phyloP scores from a whole-genome alignment of 2,888 invertebrate species.

The Phortica magna region DNA sequence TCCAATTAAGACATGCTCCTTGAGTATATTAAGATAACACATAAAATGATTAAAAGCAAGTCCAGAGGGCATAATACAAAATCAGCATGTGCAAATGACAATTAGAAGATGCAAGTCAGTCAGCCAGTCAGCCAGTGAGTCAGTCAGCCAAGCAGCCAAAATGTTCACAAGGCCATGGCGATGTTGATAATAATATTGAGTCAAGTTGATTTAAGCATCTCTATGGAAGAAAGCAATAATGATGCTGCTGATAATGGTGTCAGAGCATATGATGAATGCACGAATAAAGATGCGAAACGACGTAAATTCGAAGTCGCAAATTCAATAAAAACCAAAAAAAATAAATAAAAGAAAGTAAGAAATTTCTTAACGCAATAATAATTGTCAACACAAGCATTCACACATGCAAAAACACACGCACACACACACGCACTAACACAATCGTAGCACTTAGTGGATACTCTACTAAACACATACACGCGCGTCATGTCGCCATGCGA shows the following conservation, averaged over 20 bases:
- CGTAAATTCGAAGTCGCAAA: constrained; percentile 27
- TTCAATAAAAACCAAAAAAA: constrained; percentile 16
- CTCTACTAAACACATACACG: neutral
- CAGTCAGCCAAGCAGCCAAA: neutral
- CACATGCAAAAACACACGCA: constrained; percentile 14
- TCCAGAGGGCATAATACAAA: constrained; percentile 22
- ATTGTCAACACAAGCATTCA: constrained; percentile 23
- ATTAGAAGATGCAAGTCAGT: neutral
- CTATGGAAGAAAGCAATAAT: too few species aligned
- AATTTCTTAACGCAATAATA: constrained; percentile 22
- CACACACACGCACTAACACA: constrained; percentile 5
- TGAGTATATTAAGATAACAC: constrained; percentile 30
- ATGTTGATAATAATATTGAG: constrained; percentile 3
- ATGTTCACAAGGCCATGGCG: constrained; percentile 4
- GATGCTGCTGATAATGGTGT: neutral
- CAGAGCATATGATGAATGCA: neutral
- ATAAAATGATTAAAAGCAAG: constrained; percentile 31
- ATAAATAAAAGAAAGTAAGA: neutral
- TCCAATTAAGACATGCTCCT: constrained; percentile 29
- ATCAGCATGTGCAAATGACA: neutral
- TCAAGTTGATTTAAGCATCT: neutral
- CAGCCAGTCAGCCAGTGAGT: neutral
- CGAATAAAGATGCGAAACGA: constrained; percentile 3
- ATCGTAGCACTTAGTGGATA: neutral
- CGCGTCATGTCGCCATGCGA: constrained; percentile 11